Conservation (phyloP, 2,113 vertebrate species). For the Eublepharis macularius region DNA sequence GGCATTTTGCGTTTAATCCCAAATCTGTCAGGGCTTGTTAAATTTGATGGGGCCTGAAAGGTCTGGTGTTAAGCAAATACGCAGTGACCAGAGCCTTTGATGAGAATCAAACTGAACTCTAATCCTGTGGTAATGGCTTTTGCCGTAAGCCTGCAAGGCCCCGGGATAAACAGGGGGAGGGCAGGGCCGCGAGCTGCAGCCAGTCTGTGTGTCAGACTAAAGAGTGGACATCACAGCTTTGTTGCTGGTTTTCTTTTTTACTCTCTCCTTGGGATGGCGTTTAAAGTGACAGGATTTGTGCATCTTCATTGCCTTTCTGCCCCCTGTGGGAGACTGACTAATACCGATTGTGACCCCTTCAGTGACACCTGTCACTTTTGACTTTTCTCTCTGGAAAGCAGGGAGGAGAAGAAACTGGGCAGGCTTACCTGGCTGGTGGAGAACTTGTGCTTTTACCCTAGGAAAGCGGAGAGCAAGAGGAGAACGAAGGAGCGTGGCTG, state of each 20-base stretch:
- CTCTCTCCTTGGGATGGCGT: rapidly evolving
- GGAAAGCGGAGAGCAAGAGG: no score
- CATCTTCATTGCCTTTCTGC: background rate
- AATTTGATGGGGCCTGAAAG: conserved; percentile 69
- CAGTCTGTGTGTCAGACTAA: background rate
- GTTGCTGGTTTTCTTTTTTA: background rate
- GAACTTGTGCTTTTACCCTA: no score
- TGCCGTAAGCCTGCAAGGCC: conserved; percentile 36
- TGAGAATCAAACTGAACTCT: conserved; percentile 64
- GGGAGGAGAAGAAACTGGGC: no score
- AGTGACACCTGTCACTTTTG: background rate
- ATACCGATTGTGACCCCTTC: no score
- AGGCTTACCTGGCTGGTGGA: background rate
- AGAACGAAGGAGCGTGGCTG: background rate
- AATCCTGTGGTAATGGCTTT: conserved; percentile 65
- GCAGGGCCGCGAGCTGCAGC: background rate
- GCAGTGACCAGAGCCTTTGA: conserved; percentile 67
- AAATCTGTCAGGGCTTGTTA: conserved; percentile 70
- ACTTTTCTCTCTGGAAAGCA: background rate
- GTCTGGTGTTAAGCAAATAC: conserved; percentile 72
- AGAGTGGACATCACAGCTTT: background rate
- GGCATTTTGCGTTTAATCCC: conserved; percentile 73
- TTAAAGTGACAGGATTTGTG: background rate
- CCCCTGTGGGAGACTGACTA: background rate
- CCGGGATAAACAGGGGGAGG: background rate